Evolutionary conservation across 2,113 vertebrate genomes (phyloP).

Genomic region (Antennarius striatus): DNA sequence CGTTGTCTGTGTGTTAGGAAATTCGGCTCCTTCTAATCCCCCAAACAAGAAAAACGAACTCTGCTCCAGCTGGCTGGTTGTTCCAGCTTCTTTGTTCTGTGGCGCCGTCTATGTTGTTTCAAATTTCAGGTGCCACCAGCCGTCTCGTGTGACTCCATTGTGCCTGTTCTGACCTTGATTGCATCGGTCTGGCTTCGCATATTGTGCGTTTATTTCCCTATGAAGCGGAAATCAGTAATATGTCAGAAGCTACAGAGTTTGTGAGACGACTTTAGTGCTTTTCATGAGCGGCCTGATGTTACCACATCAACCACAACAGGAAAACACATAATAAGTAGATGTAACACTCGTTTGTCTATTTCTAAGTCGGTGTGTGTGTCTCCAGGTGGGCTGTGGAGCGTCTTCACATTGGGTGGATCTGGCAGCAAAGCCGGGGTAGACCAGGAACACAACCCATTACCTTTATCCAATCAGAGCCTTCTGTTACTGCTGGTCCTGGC

Average conservation of each 20-base stretch:
- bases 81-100: slow-evolving; percentile 61
- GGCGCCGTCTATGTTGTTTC: slow-evolving; percentile 65
- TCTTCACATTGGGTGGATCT: slow-evolving; percentile 91
- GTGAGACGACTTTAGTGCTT: slow-evolving; percentile 13
- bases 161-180: slow-evolving; percentile 43
- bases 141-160: slow-evolving; percentile 49
- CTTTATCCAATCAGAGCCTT: slow-evolving; percentile 95
- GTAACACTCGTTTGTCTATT: too few relatives aligned
- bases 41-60: slow-evolving; percentile 22
- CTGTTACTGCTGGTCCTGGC: slow-evolving; percentile 91
- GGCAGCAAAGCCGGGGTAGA: slow-evolving; percentile 80
- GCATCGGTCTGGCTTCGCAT: slow-evolving; percentile 38
- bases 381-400: slow-evolving; percentile 94
- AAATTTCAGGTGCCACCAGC: slow-evolving; percentile 59
- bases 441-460: slow-evolving; percentile 88
- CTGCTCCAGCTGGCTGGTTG: slow-evolving; percentile 20
- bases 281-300: slow-evolving; percentile 4
- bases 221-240: slow-evolving; percentile 23
- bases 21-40: slow-evolving; percentile 17
- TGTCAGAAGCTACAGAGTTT: slow-evolving; percentile 5
- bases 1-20: slow-evolving; percentile 27
- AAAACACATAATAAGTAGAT: too few relatives aligned
- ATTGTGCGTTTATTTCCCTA: slow-evolving; percentile 17
- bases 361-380: slow-evolving; percentile 7
- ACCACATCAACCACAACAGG: too few relatives aligned